Evolutionary conservation across 2,888 invertebrate species (phyloP), one percentile per base, ranked within the genome.

Genomic region (Athalia cordata): DNA sequence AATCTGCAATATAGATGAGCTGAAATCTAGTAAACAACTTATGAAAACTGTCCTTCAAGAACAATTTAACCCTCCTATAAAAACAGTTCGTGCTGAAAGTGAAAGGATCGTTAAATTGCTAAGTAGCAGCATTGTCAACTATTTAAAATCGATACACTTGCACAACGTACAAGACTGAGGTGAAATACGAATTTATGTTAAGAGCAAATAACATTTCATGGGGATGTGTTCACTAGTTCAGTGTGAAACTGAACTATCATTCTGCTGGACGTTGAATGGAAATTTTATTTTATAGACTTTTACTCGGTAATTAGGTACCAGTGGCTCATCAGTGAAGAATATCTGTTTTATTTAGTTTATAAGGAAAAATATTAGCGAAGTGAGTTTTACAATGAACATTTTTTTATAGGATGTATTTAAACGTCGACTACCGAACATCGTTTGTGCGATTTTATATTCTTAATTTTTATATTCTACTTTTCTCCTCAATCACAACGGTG

Each of bases 41-140:
- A 62, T 87, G 52, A 77, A 57, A 70, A 74, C 65, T 9, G 77
- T 87, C 7, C 79, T 88, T 6, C 29, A 29, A 59, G 76, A 80
- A 5, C 65, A 82, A 77, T 88, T 88, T 81, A 78, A 84, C 77
- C 88, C 87, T 5, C 80, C 83, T 2, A 83, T 87, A 59, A 81
- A 67, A 79, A 15, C 84, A 6, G 8, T 72, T 4, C 45, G n/a
- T 6, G 61, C n/a, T 13, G 61, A 50, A n/a, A 64, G 43, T 47
- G 80, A 78, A 62, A 85, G 81, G 80, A 75, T 84, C n/a, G 82
- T 77, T 52, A 85, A 82, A 78, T 61, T 88, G 15, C 79, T 80
- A 49, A 82, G 81, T 67, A 13, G 5, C 7, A 83, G 82, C 61
- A 62, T 87, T n/a, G 77, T 84, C 29, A 57, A 81, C 45, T 84